Evolutionary conservation across 2,797 vertebrate genomes (phyloP).

Genomic region (Pyrrhura leucotis): DNA sequence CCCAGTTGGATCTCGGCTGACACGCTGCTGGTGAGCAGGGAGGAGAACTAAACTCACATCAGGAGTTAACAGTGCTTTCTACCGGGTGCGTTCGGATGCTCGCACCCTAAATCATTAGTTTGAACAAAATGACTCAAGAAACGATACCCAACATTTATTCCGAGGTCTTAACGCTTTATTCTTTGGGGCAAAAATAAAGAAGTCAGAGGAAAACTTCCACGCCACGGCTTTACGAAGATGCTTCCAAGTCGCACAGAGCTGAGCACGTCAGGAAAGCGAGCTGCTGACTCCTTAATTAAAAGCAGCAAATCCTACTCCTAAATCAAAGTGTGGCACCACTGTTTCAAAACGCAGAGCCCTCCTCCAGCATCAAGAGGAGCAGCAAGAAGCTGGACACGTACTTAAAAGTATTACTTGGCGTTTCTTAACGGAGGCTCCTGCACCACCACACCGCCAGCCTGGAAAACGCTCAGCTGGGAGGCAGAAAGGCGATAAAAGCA

Average conservation of each 20-base stretch:
- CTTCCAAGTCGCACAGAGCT: not conserved
- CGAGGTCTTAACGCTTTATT: constrained; percentile 45
- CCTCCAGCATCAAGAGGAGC: not conserved
- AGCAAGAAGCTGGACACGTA: not conserved
- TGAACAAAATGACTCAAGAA: constrained; percentile 32
- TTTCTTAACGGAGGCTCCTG: not conserved
- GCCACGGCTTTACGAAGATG: constrained; percentile 34
- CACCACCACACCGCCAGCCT: not conserved
- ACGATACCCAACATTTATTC: constrained; percentile 10
- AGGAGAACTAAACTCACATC: not conserved
- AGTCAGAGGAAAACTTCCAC: not conserved
- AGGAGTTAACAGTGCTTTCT: not conserved
- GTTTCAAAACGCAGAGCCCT: not conserved
- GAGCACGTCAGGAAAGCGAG: not conserved
- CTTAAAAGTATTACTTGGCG: not conserved
- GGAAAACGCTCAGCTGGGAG: not conserved
- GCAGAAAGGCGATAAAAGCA: not conserved
- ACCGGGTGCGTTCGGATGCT: not conserved
- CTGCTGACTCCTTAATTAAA: constrained; percentile 40
- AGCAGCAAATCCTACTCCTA: constrained; percentile 37
- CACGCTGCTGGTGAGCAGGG: not conserved
- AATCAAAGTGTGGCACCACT: constrained; percentile 3
- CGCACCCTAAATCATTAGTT: not conserved
- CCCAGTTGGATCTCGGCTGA: not conserved
- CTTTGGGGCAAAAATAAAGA: not conserved